A percentile compares a stretch with the other conserved stretches of the same genome.
Conservation (phyloP, 2,797 vertebrate genomes). For the Myioborus miniatus region DNA sequence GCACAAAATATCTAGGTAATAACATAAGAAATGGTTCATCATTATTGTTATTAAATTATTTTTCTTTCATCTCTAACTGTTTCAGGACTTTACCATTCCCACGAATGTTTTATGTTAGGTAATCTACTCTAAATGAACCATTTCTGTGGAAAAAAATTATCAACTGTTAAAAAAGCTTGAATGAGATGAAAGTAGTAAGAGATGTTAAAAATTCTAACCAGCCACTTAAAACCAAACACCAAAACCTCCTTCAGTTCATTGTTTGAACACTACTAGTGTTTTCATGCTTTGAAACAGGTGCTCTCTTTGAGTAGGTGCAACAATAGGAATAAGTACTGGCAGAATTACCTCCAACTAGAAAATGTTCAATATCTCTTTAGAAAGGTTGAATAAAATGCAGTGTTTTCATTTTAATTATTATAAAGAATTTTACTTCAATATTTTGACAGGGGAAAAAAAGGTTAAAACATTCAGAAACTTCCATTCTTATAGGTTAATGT, state of each 20-base stretch:
- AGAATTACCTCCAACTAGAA: background rate
- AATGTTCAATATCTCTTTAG: background rate
- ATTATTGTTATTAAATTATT: background rate
- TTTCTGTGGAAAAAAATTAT: background rate
- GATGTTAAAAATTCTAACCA: background rate
- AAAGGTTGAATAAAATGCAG: background rate
- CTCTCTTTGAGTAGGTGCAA: background rate
- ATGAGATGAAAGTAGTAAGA: background rate
- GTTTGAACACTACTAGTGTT: background rate
- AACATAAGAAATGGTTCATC: background rate
- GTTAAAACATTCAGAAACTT: background rate
- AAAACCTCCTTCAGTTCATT: background rate
- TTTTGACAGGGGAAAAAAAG: background rate
- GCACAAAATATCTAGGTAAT: background rate
- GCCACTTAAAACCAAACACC: background rate
- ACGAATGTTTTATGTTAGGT: background rate
- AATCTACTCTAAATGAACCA: accelerated
- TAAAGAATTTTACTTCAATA: background rate
- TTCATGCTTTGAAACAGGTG: background rate
- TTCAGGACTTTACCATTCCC: background rate
- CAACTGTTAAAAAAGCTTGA: background rate
- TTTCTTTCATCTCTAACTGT: background rate
- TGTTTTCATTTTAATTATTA: background rate
- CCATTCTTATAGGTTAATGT: background rate
- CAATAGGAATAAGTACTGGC: background rate